A percentile compares a stretch with the other conserved stretches of the same genome.
These are phyloP conservation scores for Bugula neritina DNA, from an alignment of 2,888 invertebrate species.

Conservation along the genomic window DNA sequence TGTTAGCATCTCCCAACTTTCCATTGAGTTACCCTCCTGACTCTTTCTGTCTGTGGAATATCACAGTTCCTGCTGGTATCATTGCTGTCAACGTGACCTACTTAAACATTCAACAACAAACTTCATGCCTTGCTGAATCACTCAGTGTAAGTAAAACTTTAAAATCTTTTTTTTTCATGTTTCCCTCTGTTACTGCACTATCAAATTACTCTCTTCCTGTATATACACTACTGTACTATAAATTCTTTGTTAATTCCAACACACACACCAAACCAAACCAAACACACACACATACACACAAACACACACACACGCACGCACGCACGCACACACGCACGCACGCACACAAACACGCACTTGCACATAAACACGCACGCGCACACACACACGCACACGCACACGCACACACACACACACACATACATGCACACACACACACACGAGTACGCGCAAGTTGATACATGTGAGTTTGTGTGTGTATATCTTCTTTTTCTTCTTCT, in stretches of 20 bases:
- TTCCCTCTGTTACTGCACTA: no score
- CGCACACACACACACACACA: no score
- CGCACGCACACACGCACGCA: no score
- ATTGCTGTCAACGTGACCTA: neutral
- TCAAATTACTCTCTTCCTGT: neutral
- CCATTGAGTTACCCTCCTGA: neutral
- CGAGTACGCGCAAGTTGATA: no score
- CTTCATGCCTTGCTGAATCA: neutral
- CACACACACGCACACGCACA: no score
- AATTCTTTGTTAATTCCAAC: neutral
- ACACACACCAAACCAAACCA: no score
- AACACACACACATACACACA: no score
- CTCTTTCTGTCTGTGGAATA: neutral
- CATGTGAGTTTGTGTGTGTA: no score
- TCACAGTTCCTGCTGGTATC: neutral
- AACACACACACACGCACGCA: no score
- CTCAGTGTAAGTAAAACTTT: neutral
- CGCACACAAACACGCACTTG: no score
- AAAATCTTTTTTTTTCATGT: neutral
- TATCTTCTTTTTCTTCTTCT: neutral
- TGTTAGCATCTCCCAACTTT: neutral
- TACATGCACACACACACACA: no score
- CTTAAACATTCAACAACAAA: neutral
- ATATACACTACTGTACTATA: neutral
- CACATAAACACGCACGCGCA: no score